Evolutionary conservation across 2,113 vertebrate genomes (phyloP).

Genomic region (Bufo gargarizans): DNA sequence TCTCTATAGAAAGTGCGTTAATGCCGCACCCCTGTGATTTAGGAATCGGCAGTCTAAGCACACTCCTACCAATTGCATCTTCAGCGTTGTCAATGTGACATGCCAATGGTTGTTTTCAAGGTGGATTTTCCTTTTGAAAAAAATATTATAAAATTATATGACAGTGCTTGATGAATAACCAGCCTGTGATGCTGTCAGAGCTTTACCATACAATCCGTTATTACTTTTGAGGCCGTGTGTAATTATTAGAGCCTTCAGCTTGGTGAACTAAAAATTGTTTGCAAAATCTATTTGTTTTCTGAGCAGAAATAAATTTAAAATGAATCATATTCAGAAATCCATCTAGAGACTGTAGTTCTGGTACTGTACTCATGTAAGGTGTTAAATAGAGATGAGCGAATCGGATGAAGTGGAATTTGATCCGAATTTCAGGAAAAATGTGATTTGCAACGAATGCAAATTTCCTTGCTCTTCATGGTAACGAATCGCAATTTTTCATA

Average conservation of each 20-base stretch:
- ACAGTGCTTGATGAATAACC: constrained; percentile 5
- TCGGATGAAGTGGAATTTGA: too few relatives aligned
- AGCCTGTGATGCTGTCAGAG: not conserved
- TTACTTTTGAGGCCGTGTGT: constrained; percentile 21
- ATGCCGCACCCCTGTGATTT: not conserved
- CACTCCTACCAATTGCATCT: constrained; percentile 4
- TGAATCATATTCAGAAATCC: constrained; percentile 10
- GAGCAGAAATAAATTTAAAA: constrained; percentile 25
- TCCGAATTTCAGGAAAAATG: too few relatives aligned
- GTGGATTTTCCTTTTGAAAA: not conserved
- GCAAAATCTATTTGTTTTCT: constrained; percentile 16
- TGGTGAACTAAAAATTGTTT: constrained; percentile 36
- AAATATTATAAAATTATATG: constrained; percentile 18
- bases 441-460: too few relatives aligned
- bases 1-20: not conserved
- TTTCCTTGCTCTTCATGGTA: too few relatives aligned
- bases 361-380: not conserved
- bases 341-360: not conserved
- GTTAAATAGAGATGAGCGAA: not conserved
- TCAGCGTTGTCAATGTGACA: not conserved
- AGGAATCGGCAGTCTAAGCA: not conserved
- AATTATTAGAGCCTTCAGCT: constrained; percentile 28
- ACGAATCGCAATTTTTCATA: too few relatives aligned
- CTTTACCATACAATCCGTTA: constrained; percentile 24
- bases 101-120: not conserved